These are phyloP conservation scores for Camponotus vicinus DNA, from an alignment of 1,140 invertebrate species.

Conservation along the genomic window DNA sequence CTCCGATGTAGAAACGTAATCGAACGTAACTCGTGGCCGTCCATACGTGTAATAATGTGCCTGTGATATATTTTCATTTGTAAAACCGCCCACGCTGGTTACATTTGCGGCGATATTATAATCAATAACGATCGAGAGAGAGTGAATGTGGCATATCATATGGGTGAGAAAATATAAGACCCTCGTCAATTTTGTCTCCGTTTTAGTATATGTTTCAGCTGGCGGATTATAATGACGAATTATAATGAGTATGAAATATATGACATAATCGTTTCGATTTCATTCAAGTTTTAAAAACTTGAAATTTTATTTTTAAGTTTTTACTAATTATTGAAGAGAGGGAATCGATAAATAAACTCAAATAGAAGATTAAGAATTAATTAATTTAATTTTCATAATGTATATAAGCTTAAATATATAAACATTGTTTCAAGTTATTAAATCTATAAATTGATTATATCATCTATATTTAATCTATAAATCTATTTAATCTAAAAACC, in stretches of 20 bases:
- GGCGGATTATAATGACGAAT: background rate
- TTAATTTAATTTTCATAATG: background rate
- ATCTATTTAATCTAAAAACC: too few species aligned
- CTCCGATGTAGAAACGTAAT: conserved; percentile 9
- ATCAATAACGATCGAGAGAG: background rate
- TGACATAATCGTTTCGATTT: background rate
- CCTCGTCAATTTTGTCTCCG: background rate
- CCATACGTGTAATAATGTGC: background rate
- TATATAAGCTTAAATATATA: background rate
- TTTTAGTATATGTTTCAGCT: background rate
- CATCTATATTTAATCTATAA: background rate
- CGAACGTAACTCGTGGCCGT: conserved; percentile 20
- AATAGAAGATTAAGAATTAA: background rate
- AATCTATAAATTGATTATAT: background rate
- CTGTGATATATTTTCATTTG: conserved; percentile 3
- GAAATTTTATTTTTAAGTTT: background rate
- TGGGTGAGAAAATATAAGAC: too few species aligned
- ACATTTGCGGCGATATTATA: background rate
- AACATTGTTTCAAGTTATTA: background rate
- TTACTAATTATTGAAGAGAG: background rate
- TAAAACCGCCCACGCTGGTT: conserved; percentile 30
- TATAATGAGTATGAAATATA: background rate
- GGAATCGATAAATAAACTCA: background rate
- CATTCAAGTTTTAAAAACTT: background rate
- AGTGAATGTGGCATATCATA: background rate